Evolutionary conservation across 2,113 vertebrate species (phyloP).

Genomic region (Stigmatopora nigra): DNA sequence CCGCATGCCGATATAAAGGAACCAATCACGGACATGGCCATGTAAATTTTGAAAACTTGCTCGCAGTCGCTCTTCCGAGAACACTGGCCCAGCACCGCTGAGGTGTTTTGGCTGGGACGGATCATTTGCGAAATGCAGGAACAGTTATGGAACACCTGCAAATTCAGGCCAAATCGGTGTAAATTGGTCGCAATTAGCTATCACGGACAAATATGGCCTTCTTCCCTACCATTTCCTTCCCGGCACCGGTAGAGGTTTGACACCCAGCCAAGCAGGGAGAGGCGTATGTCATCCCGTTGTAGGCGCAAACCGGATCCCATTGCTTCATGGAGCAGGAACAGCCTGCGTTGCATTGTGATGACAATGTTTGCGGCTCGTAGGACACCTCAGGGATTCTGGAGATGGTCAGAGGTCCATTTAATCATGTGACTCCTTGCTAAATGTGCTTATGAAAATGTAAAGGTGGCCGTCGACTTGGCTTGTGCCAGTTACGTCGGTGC

Average conservation of each 20-base stretch:
- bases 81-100: constrained; percentile 78
- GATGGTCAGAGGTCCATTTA: background rate
- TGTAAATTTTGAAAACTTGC: constrained; percentile 72
- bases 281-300: constrained; percentile 83
- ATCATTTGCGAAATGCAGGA: constrained; percentile 65
- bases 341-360: constrained; percentile 81
- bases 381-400: constrained; percentile 61
- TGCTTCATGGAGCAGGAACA: constrained; percentile 79
- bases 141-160: constrained; percentile 84
- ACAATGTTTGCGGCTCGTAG: constrained; percentile 63
- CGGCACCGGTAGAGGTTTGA: constrained; percentile 64
- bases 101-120: constrained; percentile 59
- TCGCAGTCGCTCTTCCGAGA: constrained; percentile 66
- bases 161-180: background rate
- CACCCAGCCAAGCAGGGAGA: constrained; percentile 91
- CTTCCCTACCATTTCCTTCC: constrained; percentile 74
- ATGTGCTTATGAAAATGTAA: no score
- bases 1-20: constrained; percentile 69
- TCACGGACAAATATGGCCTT: background rate
- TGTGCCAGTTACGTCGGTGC: no score
- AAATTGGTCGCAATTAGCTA: background rate
- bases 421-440: background rate
- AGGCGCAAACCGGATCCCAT: constrained; percentile 90
- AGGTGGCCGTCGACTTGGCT: no score
- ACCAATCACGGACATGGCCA: constrained; percentile 58